Percentiles rank a stretch among this genome's conserved stretches.
These are phyloP conservation scores for Cosmia pyralina DNA, from an alignment of 2,888 invertebrate species.

Conservation along the genomic window DNA sequence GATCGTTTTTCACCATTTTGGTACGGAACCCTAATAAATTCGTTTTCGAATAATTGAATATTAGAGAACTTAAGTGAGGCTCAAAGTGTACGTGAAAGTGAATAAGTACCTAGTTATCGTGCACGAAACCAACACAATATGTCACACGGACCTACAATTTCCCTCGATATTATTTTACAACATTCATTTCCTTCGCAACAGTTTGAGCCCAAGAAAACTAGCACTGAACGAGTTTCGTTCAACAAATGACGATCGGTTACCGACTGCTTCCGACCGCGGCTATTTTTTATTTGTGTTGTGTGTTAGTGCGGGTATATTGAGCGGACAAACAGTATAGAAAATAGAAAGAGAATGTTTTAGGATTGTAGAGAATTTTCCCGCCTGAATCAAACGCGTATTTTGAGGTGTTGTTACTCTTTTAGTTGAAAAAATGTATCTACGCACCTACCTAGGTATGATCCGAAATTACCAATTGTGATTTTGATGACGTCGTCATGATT, in stretches of 20 bases:
- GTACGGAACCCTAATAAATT: not conserved
- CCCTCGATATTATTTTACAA: constrained; percentile 16
- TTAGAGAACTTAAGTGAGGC: not conserved
- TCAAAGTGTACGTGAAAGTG: no score
- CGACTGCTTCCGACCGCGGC: constrained; percentile 60
- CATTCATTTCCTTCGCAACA: constrained; percentile 16
- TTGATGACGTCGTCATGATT: not conserved
- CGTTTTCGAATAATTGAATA: not conserved
- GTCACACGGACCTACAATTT: not conserved
- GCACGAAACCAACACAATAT: not conserved
- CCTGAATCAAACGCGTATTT: not conserved
- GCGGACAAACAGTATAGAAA: constrained; percentile 7
- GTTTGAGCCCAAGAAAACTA: constrained; percentile 26
- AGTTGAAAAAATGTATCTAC: not conserved
- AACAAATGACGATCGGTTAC: constrained; percentile 66
- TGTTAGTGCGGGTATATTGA: constrained; percentile 22
- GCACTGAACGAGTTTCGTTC: constrained; percentile 42
- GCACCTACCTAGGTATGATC: not conserved
- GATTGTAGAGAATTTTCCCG: not conserved
- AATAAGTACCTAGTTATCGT: not conserved
- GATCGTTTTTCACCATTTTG: not conserved
- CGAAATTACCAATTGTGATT: not conserved
- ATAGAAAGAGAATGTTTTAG: not conserved
- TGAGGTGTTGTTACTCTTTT: not conserved
- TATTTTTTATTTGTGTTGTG: constrained; percentile 46